Conservation (phyloP, 2,888 invertebrate species). For the Epinotia nisella region DNA sequence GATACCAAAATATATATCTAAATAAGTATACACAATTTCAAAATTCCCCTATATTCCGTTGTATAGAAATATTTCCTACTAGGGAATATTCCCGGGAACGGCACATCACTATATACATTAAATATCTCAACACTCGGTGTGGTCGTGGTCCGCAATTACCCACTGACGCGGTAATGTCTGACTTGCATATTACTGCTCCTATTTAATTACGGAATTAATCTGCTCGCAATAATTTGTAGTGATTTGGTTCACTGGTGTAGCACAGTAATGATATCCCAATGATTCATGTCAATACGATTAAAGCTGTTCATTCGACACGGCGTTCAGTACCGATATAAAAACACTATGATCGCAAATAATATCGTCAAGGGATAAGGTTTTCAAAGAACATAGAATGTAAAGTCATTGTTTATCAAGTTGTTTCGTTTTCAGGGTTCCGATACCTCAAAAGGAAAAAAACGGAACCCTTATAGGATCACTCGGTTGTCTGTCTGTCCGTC, state of each 20-base stretch:
- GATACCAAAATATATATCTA: too few relatives aligned
- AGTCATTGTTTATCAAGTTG: slow-evolving; percentile 19
- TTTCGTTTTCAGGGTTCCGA: too few relatives aligned
- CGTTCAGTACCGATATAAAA: neutral
- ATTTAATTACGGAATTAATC: slow-evolving; percentile 23
- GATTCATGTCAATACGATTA: slow-evolving; percentile 3
- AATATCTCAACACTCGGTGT: slow-evolving; percentile 10
- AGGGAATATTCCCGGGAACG: too few relatives aligned
- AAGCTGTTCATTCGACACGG: neutral
- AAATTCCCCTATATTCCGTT: too few relatives aligned
- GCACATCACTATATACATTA: too few relatives aligned
- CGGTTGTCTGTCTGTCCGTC: too few relatives aligned
- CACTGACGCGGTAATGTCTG: slow-evolving; percentile 2
- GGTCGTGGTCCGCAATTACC: slow-evolving; percentile 3
- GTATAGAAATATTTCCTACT: too few relatives aligned
- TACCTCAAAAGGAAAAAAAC: too few relatives aligned
- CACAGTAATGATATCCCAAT: neutral
- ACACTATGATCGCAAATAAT: neutral
- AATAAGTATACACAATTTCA: too few relatives aligned
- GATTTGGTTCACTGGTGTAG: slow-evolving; percentile 13
- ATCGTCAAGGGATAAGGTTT: neutral
- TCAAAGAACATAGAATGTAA: neutral
- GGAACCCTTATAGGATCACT: too few relatives aligned
- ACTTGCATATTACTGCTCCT: slow-evolving; percentile 10
- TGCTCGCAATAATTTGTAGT: neutral